Conservation (phyloP, 2,888 invertebrate species). For the Caenorhabditis panamensis region DNA sequence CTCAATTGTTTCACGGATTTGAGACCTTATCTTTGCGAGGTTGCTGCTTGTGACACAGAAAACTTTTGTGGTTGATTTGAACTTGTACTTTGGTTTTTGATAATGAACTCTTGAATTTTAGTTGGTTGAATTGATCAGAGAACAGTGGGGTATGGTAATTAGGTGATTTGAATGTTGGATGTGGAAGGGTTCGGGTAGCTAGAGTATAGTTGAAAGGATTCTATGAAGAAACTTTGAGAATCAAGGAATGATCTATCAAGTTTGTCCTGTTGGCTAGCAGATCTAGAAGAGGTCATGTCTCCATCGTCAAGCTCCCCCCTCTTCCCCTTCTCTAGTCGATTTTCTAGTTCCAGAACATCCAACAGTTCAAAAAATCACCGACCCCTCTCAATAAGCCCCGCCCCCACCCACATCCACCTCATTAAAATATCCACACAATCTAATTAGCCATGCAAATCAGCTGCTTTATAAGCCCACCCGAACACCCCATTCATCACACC, state of each 20-base stretch:
- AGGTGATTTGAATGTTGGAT: too few species aligned
- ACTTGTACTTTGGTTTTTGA: background rate
- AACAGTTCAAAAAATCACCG: slow-evolving; percentile 23
- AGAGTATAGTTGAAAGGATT: too few species aligned
- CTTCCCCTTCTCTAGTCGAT: too few species aligned
- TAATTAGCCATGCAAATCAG: background rate
- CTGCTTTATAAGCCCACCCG: slow-evolving; percentile 11
- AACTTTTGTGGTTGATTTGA: slow-evolving; percentile 22
- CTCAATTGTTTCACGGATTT: slow-evolving; percentile 34
- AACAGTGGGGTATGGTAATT: background rate
- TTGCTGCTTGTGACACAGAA: slow-evolving; percentile 24
- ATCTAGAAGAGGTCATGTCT: too few species aligned
- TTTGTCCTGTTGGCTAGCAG: too few species aligned
- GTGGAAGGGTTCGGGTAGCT: too few species aligned
- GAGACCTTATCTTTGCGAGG: slow-evolving; percentile 12
- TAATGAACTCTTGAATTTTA: background rate
- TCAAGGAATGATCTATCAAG: too few species aligned
- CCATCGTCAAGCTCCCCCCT: too few species aligned
- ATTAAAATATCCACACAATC: too few species aligned
- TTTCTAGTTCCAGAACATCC: background rate
- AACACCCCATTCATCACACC: background rate
- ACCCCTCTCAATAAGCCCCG: background rate
- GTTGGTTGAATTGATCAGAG: background rate
- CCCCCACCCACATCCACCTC: too few species aligned
- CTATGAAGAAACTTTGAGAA: too few species aligned